Base-by-base conservation (phyloP, 1,140 invertebrate genomes). In the Psix sp. region DNA sequence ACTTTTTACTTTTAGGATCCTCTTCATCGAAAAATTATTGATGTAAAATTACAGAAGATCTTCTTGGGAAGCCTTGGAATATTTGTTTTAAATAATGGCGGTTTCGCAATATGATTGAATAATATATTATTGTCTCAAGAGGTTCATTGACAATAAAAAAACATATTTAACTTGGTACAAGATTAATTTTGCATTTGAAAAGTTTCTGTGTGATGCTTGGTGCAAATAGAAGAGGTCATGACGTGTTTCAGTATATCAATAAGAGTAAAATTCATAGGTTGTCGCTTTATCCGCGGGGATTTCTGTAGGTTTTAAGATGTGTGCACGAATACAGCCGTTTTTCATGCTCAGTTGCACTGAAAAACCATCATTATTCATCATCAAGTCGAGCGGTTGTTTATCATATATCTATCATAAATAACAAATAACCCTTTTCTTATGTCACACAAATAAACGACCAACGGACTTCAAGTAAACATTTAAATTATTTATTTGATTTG, bases 251-350 rank as follows among this genome's bases (percentile, higher is more conserved):
- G 29, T 63, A 26, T 15, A 51, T 63, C 59, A 39, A 63, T 52
- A 63, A 36, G 26, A 63, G 59, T 45, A 63, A 63, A 36, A 51
- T 51, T 49, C 46, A 51, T 62, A 62, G 36, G 45, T 49, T 62
- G 42, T 42, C 36, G 20, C 17, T 62, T 35, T 45, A 54, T 39
- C 60, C 49, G 10, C 14, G 13, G 16, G 60, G 60, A 65, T 65
- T 65, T 54, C 40, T 46, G 20, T 38, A 48, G 49, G 54, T 54
- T 65, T 46, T 5, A 6, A 6, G 48, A 65, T 46, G 11, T 46
- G 60, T 38, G 26, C 11, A 24, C 45, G 14, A 31, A 39, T 29
- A 35, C 31, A 51, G 51, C 21, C 57, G 36, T 60, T 49, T 60
- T 49, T 60, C 57, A 60, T 17, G 5, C 11, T 49, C 46, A 59